These are phyloP conservation scores for Climacteris rufus DNA, from an alignment of 2,113 vertebrate genomes.

Conservation along the genomic window DNA sequence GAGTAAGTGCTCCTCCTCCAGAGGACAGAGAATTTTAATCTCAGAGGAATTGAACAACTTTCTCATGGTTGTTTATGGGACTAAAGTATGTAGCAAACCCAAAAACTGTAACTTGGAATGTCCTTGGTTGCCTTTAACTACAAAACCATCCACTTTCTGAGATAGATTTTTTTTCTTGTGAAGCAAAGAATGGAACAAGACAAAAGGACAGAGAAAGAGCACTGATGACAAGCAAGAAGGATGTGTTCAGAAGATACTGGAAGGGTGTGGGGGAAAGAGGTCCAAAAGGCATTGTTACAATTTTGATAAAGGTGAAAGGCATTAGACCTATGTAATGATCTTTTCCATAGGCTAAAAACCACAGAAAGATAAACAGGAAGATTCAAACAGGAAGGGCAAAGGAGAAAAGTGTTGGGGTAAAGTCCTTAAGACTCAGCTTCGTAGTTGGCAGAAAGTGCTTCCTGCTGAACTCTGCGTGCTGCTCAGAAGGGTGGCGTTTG, in stretches of 20 bases:
- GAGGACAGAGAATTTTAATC: not conserved
- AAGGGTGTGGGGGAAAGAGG: not conserved
- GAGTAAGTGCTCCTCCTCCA: not conserved
- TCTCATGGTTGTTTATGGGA: not conserved
- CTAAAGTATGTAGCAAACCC: not conserved
- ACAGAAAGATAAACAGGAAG: not conserved
- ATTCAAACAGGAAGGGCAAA: not conserved
- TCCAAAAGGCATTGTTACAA: not conserved
- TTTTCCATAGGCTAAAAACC: not conserved
- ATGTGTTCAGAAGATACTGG: not conserved
- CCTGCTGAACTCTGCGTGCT: not conserved
- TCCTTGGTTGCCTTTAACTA: not conserved
- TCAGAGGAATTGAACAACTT: not conserved
- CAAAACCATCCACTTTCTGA: not conserved
- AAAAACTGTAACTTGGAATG: not conserved
- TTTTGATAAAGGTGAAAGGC: not conserved
- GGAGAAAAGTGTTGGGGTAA: not conserved
- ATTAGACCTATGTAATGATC: not conserved
- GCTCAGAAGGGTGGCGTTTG: not conserved
- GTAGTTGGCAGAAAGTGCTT: fast-evolving
- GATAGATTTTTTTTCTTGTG: not conserved
- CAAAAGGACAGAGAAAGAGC: not conserved
- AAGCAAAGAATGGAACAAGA: not conserved
- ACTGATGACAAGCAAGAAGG: not conserved
- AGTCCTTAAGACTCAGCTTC: not conserved